Base-by-base conservation (phyloP, 2,888 invertebrate genomes). In the Scaptodrosophila latifasciaeformis region DNA sequence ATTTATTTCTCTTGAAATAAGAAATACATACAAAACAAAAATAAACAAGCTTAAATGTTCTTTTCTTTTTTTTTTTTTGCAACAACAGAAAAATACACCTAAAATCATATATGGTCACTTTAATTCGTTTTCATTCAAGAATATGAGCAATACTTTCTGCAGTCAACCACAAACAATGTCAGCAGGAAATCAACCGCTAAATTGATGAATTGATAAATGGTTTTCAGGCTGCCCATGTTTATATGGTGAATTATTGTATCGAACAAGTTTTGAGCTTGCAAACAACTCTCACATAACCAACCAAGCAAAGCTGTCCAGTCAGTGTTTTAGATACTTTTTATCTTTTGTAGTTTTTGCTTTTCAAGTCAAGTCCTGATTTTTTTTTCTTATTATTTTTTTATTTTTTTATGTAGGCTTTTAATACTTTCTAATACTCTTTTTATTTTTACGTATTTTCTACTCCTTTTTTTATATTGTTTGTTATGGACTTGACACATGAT, bases 401-500 rank as follows among this genome's bases (percentile, higher is more conserved):
- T 6, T 34, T 4, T 46, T 42, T 56, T 42, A 7, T 12, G 9
- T 27, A 35, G 15, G 13, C 9, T 9, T 6, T 9, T 6, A 27
- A 6, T 27, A 9, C 10, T 31, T 12, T 9, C 10, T 31, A 2
- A 12, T 10, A 7, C 10, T n/a, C 3, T 7, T 31, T 7, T 3
- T 5, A 9, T 31, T n/a, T 6, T 34, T 4, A 43, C 39, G 54
- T 42, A 7, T 12, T 21, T 19, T 1, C n/a, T 4, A 2, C 35
- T 27, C 3, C n/a, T 18, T 18, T 40, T 19, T 29, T 9, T 37
- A 17, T 15, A 15, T 37, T 1, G 12, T n/a, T 31, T 6, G 3
- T 31, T 31, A n/a, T n/a, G n/a, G n/a, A 31, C 91, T 91, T 97
- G 87, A 96, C 96, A 88, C 96, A 96, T 89, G 97, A 97, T 90